Evolutionary conservation across 2,113 vertebrate species (phyloP).

Genomic region (Baryphthengus martii): DNA sequence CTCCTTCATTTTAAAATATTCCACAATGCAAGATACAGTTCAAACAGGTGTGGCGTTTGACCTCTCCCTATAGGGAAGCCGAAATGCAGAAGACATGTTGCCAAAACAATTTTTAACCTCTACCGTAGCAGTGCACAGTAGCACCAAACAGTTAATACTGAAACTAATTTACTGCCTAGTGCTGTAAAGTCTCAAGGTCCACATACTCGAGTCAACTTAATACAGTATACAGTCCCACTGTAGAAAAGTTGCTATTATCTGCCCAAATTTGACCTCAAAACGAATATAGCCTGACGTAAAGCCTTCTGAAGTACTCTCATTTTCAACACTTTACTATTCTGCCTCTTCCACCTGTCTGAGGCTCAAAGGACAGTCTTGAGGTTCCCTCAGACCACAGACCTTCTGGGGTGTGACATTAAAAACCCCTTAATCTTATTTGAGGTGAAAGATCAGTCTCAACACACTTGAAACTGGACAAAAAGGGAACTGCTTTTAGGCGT

Average conservation of each 20-base stretch:
- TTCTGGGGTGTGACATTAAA: background rate
- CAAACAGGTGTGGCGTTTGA: background rate
- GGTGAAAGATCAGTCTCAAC: background rate
- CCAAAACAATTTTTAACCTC: background rate
- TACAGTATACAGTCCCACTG: fast-evolving
- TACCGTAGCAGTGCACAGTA: fast-evolving
- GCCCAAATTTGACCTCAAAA: background rate
- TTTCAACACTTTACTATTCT: background rate
- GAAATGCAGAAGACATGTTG: background rate
- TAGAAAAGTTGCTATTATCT: background rate
- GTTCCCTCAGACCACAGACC: background rate
- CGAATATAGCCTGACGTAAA: background rate
- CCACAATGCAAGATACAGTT: background rate
- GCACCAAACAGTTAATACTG: background rate
- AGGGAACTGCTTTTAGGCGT: background rate
- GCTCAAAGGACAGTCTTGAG: background rate
- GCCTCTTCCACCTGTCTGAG: background rate
- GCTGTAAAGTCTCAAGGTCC: background rate
- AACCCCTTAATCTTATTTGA: background rate
- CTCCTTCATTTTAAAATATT: background rate
- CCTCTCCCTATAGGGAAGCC: background rate
- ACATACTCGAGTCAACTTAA: background rate
- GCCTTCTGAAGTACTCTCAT: background rate
- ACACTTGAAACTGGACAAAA: background rate
- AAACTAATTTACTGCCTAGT: background rate